These are phyloP conservation scores for Drosophila orena DNA, from an alignment of 1,140 invertebrate species.

Conservation along the genomic window DNA sequence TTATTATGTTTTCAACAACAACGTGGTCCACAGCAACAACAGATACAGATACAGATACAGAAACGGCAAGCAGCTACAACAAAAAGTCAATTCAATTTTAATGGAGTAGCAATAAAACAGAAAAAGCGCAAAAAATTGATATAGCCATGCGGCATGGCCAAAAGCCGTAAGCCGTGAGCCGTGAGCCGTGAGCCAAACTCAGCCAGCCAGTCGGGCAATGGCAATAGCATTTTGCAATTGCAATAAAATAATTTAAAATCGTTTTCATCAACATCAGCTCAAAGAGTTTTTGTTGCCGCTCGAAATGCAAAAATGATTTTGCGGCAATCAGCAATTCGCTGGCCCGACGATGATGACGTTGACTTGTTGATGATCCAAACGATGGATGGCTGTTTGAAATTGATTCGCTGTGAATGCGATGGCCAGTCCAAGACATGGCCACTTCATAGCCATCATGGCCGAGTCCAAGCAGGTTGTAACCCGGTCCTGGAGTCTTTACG, in stretches of 20 bases:
- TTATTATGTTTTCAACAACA: conserved; percentile 81
- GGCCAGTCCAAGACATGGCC: conserved; percentile 18
- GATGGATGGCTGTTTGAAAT: conserved; percentile 78
- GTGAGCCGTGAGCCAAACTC: conserved; percentile 23
- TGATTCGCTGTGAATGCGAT: conserved; percentile 77
- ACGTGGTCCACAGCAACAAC: conserved; percentile 59
- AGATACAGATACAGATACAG: conserved; percentile 23
- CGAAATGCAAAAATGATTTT: conserved; percentile 72
- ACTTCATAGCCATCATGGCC: conserved; percentile 53
- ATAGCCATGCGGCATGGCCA: conserved; percentile 46
- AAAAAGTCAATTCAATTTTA: conserved; percentile 81
- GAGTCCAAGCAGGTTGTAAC: conserved; percentile 50
- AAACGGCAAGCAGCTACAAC: conserved; percentile 40
- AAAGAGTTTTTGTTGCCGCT: conserved; percentile 64
- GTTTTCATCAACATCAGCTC: conserved; percentile 81
- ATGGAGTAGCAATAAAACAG: conserved; percentile 82
- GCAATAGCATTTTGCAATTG: conserved; percentile 80
- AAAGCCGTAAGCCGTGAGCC: conserved; percentile 34
- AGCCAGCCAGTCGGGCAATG: conserved; percentile 57
- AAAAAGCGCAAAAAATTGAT: conserved; percentile 77
- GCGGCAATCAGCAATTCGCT: conserved; percentile 61
- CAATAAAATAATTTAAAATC: conserved; percentile 84
- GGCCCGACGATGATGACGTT: conserved; percentile 32
- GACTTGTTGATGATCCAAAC: conserved; percentile 62
- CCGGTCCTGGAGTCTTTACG: conserved; percentile 33